Percentiles rank a stretch among this genome's conserved stretches.
Evolutionary conservation across 2,113 vertebrate species (phyloP).

Genomic region (Myiagra hebetior): DNA sequence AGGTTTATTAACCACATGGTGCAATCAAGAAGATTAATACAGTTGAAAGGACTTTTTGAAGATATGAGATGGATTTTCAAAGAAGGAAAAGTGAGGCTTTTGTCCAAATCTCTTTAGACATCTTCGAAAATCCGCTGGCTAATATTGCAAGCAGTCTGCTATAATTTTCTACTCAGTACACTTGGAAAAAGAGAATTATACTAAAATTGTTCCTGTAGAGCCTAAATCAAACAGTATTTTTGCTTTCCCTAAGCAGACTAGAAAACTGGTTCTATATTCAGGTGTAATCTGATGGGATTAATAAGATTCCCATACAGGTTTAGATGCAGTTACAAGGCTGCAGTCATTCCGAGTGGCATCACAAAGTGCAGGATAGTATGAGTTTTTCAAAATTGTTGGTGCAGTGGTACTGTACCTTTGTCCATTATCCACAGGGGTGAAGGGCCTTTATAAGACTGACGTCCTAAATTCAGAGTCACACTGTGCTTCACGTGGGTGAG

Average conservation of each 20-base stretch:
- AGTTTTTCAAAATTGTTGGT: neutral
- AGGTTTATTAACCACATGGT: neutral
- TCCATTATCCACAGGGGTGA: neutral
- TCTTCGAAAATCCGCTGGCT: neutral
- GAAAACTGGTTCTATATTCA: neutral
- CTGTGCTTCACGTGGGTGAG: neutral
- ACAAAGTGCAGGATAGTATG: neutral
- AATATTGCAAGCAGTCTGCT: neutral
- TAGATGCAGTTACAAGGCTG: neutral
- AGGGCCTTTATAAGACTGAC: neutral
- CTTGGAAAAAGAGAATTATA: neutral
- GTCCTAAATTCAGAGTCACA: neutral
- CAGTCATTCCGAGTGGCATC: neutral
- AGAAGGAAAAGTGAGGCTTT: neutral
- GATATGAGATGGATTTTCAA: neutral
- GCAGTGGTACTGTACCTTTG: neutral
- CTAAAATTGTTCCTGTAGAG: neutral
- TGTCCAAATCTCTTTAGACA: neutral
- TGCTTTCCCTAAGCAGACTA: constrained; percentile 15
- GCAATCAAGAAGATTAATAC: neutral
- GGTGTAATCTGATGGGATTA: neutral
- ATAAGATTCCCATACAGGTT: neutral
- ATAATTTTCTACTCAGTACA: constrained; percentile 2
- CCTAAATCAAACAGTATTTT: constrained; percentile 34
- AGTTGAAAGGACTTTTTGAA: constrained; percentile 8